A percentile compares a stretch with the other conserved stretches of the same genome.
These are phyloP conservation scores for Pelosia muscerda DNA, from an alignment of 2,888 invertebrate genomes.

Conservation along the genomic window DNA sequence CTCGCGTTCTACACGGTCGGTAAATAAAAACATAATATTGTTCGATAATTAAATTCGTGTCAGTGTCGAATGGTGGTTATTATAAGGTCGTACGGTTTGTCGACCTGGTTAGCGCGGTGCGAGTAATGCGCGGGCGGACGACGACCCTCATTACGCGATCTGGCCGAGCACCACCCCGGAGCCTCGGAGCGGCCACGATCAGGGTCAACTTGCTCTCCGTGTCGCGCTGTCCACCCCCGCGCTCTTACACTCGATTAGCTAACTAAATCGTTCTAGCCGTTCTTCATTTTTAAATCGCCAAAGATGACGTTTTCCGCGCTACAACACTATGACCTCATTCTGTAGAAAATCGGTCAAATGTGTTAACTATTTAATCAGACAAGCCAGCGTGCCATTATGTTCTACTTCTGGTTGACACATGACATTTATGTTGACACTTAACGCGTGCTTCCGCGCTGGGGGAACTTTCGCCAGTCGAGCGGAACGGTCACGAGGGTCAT, in stretches of 20 bases:
- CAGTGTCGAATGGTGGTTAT: constrained; percentile 33
- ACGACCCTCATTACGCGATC: constrained; percentile 54
- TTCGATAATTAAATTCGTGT: constrained; percentile 45
- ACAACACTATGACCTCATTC: constrained; percentile 8
- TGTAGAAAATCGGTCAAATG: constrained; percentile 11
- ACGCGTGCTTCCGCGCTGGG: constrained; percentile 41
- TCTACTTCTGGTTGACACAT: constrained; percentile 24
- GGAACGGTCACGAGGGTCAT: constrained; percentile 25
- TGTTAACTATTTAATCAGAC: constrained; percentile 11
- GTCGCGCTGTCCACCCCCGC: constrained; percentile 38
- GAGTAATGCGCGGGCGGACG: constrained; percentile 37
- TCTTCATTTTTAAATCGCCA: constrained; percentile 33
- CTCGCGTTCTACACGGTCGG: constrained; percentile 11
- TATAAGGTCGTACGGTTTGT: constrained; percentile 44
- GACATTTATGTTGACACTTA: constrained; percentile 33
- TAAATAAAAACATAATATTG: constrained; percentile 30
- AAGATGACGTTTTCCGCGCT: constrained; percentile 22
- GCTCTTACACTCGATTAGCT: constrained; percentile 47
- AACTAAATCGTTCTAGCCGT: constrained; percentile 38
- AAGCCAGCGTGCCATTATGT: constrained; percentile 11
- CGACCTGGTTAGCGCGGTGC: constrained; percentile 42
- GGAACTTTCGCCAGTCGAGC: constrained; percentile 34
- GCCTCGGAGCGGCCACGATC: constrained; percentile 47
- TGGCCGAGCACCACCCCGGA: constrained; percentile 40
- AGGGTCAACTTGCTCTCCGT: constrained; percentile 50